Evolutionary conservation across 2,888 invertebrate genomes (phyloP), one percentile per base, ranked within the genome.

Genomic region (Lucinisca nassula): DNA sequence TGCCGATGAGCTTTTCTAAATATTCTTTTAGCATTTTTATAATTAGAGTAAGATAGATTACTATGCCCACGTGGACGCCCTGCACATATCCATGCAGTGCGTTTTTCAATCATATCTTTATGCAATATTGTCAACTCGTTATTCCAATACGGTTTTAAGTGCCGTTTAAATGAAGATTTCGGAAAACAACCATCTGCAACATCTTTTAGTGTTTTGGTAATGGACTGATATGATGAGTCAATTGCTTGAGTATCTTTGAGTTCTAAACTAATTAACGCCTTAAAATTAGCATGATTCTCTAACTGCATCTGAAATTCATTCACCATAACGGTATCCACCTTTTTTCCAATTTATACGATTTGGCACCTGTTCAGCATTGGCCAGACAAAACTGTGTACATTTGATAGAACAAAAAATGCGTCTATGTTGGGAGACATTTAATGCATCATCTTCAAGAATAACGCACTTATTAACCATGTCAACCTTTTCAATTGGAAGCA

Each of bases 121-220:
- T 74, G 74, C 27, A 74, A 35, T 74, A 24, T 21, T 24, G 3
- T 35, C 10, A 74, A 37, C 45, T 74, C 72, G 37, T 72, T n/a
- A 37, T 72, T 72, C 72, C 72, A 72, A n/a, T 72, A 72, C 8
- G 72, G 72, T 45, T 74, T 74, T 35, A 74, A 27, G 45, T 17
- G 35, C 17, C 21, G 40, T 27, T 74, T 74, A 74, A 74, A 74
- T 74, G 17, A 45, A 12, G n/a, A 8, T 45, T 74, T 74, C 8
- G 45, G 74, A 24, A 74, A 45, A 30, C 45, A 74, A 6, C 24
- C 45, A 12, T 74, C 74, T n/a, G 74, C 6, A 24, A 27, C 45
- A 27, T 10, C 2, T 74, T 40, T 27, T 35, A 74, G 24, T 24
- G 21, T 24, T 45, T 74, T 27, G 3, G 45, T 32, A 45, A 74